phyloP scores from a whole-genome alignment of 2,113 vertebrate species.

The Oryzias curvinotus region DNA sequence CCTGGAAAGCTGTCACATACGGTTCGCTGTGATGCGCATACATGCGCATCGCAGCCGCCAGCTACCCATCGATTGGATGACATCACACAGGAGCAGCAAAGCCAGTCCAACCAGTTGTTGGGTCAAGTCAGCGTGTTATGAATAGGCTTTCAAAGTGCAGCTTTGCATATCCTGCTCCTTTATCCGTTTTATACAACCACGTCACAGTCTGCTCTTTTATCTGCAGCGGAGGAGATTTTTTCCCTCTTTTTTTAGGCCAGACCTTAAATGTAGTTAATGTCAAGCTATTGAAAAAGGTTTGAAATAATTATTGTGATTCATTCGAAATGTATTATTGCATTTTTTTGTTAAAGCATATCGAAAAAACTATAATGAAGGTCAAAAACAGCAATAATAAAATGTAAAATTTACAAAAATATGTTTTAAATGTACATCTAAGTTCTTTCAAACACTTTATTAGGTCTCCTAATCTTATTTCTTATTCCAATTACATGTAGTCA shows the following conservation, averaged over 20 bases:
- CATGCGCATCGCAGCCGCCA: constrained; percentile 80
- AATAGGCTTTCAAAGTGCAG: constrained; percentile 33
- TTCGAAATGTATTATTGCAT: background rate
- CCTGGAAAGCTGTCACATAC: constrained; percentile 82
- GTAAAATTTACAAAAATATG: no score
- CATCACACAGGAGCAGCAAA: constrained; percentile 76
- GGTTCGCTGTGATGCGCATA: constrained; percentile 73
- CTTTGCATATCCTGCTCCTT: constrained; percentile 52
- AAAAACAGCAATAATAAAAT: background rate
- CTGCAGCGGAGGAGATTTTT: background rate
- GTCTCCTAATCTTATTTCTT: no score
- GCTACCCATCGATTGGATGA: constrained; percentile 80
- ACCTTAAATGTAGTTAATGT: background rate
- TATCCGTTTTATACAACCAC: constrained; percentile 29
- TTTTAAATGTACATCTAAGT: no score
- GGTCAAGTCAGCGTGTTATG: constrained; percentile 37
- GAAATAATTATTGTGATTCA: constrained; percentile 22
- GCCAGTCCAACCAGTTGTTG: constrained; percentile 60
- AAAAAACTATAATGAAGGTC: background rate
- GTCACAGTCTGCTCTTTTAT: constrained; percentile 14
- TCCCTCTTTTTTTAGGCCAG: constrained; percentile 7
- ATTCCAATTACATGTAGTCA: no score
- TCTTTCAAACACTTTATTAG: no score
- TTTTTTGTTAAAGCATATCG: background rate
- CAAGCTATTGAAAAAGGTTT: background rate